Evolutionary conservation across 1,140 invertebrate genomes (phyloP), one percentile per base, ranked within the genome.

Genomic region (Tetragonula clypearis): DNA sequence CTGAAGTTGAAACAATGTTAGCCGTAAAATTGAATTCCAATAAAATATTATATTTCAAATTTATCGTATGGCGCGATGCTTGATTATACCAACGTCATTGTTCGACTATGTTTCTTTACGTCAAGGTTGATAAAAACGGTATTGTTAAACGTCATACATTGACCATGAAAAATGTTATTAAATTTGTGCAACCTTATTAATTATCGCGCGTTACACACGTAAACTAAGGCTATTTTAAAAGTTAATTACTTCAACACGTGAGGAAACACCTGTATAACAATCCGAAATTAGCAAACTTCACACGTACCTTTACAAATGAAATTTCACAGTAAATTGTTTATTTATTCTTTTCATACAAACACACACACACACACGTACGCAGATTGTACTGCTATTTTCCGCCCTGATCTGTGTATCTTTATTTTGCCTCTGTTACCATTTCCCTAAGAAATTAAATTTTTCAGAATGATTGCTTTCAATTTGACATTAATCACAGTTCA

Each of bases 31-130:
- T 23, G 17, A 41, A 19, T n/a, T 72, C 23, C 23, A 23, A 14
- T 49, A 23, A 49, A 55, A 53, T 9, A 26, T 26, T 17, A 1
- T 55, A 15, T 60, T 21, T 71, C 41, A 1, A 19, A n/a, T 56
- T 26, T 26, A 26, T 55, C 3, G 53, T 35, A 65, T 35, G 41
- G 14, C 11, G 73, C 30, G 73, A 41, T 68, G 41, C 3, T 49
- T 21, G 26, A 1, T 56, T 56, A 35, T 35, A 15, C n/a, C 3
- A 41, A 56, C 80, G 80, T 82, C 80, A 82, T 53, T 21, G 53
- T 14, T 53, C 9, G 14, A 62, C 1, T 21, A 3, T 49, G 21
- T 0, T 23, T 53, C 53, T 19, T 56, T 56, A 56, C 73, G 53
- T 75, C n/a, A 75, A 41, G 41, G 41, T 49, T 17, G 72, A 21